Percentiles rank a stretch among this genome's conserved stretches.
Conservation (phyloP, 35 echinoderm and acorn worm species). For the Amphiura filiformis region DNA sequence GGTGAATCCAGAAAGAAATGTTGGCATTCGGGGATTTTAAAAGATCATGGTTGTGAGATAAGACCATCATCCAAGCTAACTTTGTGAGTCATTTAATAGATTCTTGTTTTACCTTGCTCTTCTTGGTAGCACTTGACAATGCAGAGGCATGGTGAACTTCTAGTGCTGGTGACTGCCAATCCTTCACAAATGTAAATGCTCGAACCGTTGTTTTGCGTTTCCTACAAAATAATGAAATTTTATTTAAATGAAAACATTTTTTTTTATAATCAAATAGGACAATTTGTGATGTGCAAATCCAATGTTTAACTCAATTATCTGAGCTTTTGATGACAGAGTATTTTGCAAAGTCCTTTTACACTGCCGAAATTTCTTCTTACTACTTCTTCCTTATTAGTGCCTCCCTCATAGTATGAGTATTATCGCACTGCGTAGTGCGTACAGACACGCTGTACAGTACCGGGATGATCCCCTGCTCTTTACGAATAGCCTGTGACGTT, state of each 20-base stretch:
- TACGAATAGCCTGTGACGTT: too few relatives aligned
- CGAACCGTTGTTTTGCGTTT: constrained; percentile 40
- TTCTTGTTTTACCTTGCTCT: constrained; percentile 10
- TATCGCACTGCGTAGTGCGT: too few relatives aligned
- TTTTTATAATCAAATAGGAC: not conserved
- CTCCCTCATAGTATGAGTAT: too few relatives aligned
- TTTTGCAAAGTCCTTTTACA: not conserved
- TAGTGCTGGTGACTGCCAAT: constrained; percentile 28
- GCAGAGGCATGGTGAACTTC: too few relatives aligned
- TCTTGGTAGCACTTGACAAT: not conserved
- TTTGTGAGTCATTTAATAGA: too few relatives aligned
- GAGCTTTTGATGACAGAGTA: not conserved
- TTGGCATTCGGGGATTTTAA: too few relatives aligned
- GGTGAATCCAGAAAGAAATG: too few relatives aligned
- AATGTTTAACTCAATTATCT: not conserved
- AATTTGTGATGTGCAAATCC: not conserved
- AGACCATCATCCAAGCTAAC: too few relatives aligned
- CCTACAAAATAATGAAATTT: constrained; percentile 7
- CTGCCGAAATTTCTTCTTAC: not conserved
- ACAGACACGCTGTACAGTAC: not conserved
- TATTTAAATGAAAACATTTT: not conserved
- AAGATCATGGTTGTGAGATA: too few relatives aligned
- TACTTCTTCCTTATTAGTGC: too few relatives aligned
- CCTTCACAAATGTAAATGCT: constrained; percentile 42
- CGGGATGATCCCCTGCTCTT: too few relatives aligned